phyloP scores from a whole-genome alignment of 1,140 invertebrate genomes.

The Mylabris phalerata region DNA sequence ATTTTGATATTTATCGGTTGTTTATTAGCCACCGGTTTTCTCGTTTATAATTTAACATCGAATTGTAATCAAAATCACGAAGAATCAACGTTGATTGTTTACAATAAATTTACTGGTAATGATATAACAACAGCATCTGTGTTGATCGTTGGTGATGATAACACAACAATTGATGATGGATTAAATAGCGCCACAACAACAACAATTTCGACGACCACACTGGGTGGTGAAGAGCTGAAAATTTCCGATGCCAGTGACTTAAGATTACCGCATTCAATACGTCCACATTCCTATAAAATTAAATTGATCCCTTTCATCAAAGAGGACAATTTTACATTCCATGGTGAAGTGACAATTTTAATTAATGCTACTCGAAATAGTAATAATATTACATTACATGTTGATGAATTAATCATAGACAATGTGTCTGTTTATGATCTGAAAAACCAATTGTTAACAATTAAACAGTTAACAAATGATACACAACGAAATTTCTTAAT shows the following conservation, averaged over 20 bases:
- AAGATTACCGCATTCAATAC: constrained; percentile 56
- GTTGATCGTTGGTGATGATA: neutral
- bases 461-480: constrained; percentile 48
- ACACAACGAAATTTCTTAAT: constrained; percentile 67
- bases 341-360: constrained; percentile 62
- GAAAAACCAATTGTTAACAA: constrained; percentile 29
- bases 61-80: neutral
- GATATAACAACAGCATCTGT: neutral
- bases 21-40: constrained; percentile 21
- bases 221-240: neutral
- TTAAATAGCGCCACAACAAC: neutral
- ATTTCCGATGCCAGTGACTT: constrained; percentile 44
- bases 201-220: neutral
- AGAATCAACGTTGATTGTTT: constrained; percentile 5
- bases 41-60: constrained; percentile 20
- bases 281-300: constrained; percentile 62
- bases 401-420: constrained; percentile 59
- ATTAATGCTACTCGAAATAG: constrained; percentile 60
- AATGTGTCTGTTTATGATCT: constrained; percentile 44
- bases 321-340: constrained; percentile 69
- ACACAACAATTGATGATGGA: neutral
- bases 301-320: constrained; percentile 62
- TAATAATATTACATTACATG: constrained; percentile 69
- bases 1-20: constrained; percentile 16
- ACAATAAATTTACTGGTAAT: neutral